Percentiles rank a stretch among this genome's conserved stretches.
Evolutionary conservation across 92 coral and sea anemone species (phyloP).

Genomic region (Phymanthus crucifer): DNA sequence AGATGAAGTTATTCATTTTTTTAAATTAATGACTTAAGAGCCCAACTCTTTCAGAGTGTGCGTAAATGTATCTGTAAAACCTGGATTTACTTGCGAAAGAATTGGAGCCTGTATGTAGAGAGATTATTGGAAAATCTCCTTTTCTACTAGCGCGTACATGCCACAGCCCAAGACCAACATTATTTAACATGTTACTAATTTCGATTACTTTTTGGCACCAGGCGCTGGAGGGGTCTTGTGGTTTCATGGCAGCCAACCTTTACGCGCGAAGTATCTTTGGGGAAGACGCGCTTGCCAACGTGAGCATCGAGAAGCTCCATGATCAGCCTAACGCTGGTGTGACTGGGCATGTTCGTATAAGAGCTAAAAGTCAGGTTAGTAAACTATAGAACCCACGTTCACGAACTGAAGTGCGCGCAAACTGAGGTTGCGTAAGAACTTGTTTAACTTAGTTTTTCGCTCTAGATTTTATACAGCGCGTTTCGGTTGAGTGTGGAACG

Average conservation of each 20-base stretch:
- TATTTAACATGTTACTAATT: not conserved
- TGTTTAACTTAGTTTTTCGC: not conserved
- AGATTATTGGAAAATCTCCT: no score
- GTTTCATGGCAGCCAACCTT: conserved; percentile 97
- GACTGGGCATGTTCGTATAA: conserved; percentile 95
- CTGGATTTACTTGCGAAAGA: no score
- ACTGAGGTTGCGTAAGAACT: not conserved
- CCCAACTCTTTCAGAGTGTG: no score
- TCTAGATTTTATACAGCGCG: no score
- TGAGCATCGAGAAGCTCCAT: conserved; percentile 87
- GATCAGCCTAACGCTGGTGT: conserved; percentile 86
- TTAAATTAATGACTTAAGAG: no score
- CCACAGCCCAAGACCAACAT: no score
- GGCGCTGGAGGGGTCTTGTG: conserved; percentile 96
- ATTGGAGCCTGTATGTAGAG: no score
- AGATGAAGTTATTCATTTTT: no score
- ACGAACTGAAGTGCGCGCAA: not conserved
- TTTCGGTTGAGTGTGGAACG: no score
- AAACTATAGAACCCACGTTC: not conserved
- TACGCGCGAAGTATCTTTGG: conserved; percentile 99
- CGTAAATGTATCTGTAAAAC: no score
- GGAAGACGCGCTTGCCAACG: conserved; percentile 96
- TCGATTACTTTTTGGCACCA: conserved; percentile 26
- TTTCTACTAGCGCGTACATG: no score
- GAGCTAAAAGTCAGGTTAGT: conserved; percentile 97